A percentile compares a stretch with the other conserved stretches of the same genome.
phyloP scores from a whole-genome alignment of 2,797 vertebrate species.

The Helostoma temminkii region DNA sequence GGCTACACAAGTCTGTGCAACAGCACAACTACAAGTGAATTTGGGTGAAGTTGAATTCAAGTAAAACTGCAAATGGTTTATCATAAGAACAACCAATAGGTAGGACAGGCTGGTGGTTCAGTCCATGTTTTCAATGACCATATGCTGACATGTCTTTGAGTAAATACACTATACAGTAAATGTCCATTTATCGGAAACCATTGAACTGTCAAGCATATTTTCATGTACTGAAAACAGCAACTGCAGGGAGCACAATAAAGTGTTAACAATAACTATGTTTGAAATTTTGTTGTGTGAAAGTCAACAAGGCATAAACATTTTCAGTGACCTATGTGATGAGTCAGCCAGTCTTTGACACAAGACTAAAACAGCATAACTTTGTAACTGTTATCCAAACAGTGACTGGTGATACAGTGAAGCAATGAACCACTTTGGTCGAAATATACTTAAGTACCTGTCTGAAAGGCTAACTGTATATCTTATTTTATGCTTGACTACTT shows the following conservation, averaged over 20 bases:
- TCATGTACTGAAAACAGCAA: not conserved
- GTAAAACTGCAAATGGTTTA: no score
- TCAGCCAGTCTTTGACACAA: no score
- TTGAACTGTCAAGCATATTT: not conserved
- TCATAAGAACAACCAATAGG: no score
- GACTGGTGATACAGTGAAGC: not conserved
- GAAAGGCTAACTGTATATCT: conserved; percentile 15
- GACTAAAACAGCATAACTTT: not conserved
- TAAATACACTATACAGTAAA: not conserved
- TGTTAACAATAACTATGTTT: no score
- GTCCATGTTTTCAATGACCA: no score
- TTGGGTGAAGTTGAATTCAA: no score
- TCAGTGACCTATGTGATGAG: not conserved
- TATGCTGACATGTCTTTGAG: no score
- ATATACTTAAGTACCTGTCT: not conserved
- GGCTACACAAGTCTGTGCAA: conserved; percentile 1
- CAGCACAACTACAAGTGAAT: no score
- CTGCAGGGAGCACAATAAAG: not conserved
- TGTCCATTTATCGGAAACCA: not conserved
- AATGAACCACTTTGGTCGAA: not conserved
- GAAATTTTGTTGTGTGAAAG: no score
- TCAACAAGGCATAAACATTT: not conserved
- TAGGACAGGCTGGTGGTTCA: not conserved
- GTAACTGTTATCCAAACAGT: not conserved
- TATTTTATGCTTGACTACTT: conserved; percentile 23